Conservation (phyloP, 2,888 invertebrate species). For the Acanthosepion lycidas region DNA sequence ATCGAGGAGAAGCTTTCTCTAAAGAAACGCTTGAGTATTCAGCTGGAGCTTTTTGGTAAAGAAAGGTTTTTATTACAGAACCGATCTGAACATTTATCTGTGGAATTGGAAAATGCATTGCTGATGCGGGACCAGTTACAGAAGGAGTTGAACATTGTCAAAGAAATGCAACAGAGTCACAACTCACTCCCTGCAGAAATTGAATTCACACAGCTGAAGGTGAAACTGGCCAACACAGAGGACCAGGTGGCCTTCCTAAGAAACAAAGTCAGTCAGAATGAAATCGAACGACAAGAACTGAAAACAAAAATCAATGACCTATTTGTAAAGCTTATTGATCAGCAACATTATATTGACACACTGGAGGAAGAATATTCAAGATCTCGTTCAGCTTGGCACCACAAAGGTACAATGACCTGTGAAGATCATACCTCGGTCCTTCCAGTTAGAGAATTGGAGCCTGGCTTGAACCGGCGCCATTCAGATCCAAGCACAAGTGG, state of each 20-base stretch:
- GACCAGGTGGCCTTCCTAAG: neutral
- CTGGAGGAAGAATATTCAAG: slow-evolving; percentile 45
- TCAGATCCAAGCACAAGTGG: neutral
- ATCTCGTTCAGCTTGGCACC: slow-evolving; percentile 40
- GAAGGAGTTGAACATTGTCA: slow-evolving; percentile 48
- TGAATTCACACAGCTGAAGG: neutral
- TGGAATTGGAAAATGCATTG: slow-evolving; percentile 48
- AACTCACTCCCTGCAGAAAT: neutral
- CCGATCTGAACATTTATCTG: slow-evolving; percentile 3
- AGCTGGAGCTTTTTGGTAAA: slow-evolving; percentile 53
- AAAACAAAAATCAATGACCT: slow-evolving; percentile 54
- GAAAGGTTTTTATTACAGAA: slow-evolving; percentile 55
- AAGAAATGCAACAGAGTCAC: slow-evolving; percentile 44
- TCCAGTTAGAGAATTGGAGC: neutral
- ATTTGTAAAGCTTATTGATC: slow-evolving; percentile 51
- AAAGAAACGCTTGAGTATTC: slow-evolving; percentile 51
- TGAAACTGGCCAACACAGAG: slow-evolving; percentile 38
- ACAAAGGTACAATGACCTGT: slow-evolving; percentile 37
- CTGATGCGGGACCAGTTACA: slow-evolving; percentile 47
- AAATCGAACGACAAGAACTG: slow-evolving; percentile 49
- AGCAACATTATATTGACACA: slow-evolving; percentile 42
- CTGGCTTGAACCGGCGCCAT: neutral
- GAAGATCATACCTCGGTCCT: neutral
- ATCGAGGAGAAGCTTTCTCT: slow-evolving; percentile 47
- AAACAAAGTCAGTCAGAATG: slow-evolving; percentile 35